Evolutionary conservation across 1,140 invertebrate genomes (phyloP), one percentile per base, ranked within the genome.

Genomic region (Bombus difficillimus): DNA sequence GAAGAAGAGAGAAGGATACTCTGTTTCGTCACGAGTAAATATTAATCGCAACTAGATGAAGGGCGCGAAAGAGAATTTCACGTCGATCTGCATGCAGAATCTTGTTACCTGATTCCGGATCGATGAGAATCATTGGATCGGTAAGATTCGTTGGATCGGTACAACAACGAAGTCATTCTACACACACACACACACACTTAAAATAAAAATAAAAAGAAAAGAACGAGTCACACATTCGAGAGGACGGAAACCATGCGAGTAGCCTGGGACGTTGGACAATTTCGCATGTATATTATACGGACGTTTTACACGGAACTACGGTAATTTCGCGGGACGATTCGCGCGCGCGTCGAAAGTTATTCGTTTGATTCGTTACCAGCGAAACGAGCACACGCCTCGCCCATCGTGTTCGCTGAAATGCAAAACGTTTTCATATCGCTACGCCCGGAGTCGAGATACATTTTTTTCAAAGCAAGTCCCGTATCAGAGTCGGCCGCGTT

Each of bases 401-500:
- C 85, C 90, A 91, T 91, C 88, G 87, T 89, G 90, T 74, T 86
- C 90, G 91, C 91, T 91, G 90, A 92, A 92, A 92, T 91, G 90
- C 91, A 92, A 91, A 91, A 89, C 91, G 90, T 90, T 92, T 92
- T 91, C 91, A 90, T 92, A 92, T 92, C 91, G 85, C 86, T 90
- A 87, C 86, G 90, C 80, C 72, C 86, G 89, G 91, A 92, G 90
- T 92, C 90, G 91, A 87, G 90, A 92, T 92, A 92, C 89, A 90
- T 92, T 92, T 92, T 91, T 92, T 92, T 91, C 89, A 92, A 92
- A 92, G 92, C 91, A 92, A 92, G 87, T 91, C 89, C 90, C 88
- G 88, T 91, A 92, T 89, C 83, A 82, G 86, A 28, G 75, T 59
- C 28, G 57, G 37, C 12, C 75, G 37, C 34, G 37, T 12, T 25